phyloP scores from a whole-genome alignment of 30 jellyfish, hydroid and myxozoan species.

The Mastigias papua region DNA sequence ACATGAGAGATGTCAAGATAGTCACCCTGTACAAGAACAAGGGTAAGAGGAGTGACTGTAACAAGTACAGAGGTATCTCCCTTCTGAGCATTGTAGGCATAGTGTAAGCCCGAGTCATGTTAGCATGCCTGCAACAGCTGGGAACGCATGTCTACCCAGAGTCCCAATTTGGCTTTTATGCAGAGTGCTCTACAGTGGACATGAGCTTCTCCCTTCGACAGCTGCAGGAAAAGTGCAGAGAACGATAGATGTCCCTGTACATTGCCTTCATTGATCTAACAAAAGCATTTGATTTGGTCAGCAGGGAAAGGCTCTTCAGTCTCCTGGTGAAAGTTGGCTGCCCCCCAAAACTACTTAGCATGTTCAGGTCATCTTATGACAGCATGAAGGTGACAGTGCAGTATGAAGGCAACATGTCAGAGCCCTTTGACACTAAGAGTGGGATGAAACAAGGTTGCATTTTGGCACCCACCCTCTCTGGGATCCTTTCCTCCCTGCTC shows the following conservation, averaged over 20 bases:
- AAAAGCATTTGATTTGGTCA: slow-evolving; percentile 61
- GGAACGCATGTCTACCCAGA: slow-evolving; percentile 35
- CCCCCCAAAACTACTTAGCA: slow-evolving; percentile 52
- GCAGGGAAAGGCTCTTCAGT: slow-evolving; percentile 57
- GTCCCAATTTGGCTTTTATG: slow-evolving; percentile 69
- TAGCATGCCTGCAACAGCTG: slow-evolving; percentile 14
- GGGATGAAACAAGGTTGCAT: slow-evolving; percentile 62
- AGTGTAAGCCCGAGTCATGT: slow-evolving; percentile 26
- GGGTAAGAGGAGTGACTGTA: slow-evolving; percentile 52
- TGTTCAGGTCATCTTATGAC: slow-evolving; percentile 35
- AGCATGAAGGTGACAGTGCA: slow-evolving; percentile 32
- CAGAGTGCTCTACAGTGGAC: slow-evolving; percentile 50
- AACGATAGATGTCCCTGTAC: slow-evolving; percentile 28
- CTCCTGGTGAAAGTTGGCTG: slow-evolving; percentile 40
- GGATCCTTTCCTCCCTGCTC: slow-evolving; percentile 30
- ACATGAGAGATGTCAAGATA: slow-evolving; percentile 18
- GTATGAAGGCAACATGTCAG: no score
- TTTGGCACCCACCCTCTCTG: slow-evolving; percentile 47
- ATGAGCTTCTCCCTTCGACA: slow-evolving; percentile 45
- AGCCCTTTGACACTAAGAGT: slow-evolving; percentile 18
- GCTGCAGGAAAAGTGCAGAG: slow-evolving; percentile 63
- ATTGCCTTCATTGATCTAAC: slow-evolving; percentile 56
- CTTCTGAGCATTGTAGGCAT: slow-evolving; percentile 53
- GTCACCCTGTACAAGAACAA: slow-evolving; percentile 38
- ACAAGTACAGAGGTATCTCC: slow-evolving; percentile 67